A percentile compares a stretch with the other conserved stretches of the same genome.
phyloP scores from a whole-genome alignment of 2,888 invertebrate species.

The Heteromyza rotundicornis region DNA sequence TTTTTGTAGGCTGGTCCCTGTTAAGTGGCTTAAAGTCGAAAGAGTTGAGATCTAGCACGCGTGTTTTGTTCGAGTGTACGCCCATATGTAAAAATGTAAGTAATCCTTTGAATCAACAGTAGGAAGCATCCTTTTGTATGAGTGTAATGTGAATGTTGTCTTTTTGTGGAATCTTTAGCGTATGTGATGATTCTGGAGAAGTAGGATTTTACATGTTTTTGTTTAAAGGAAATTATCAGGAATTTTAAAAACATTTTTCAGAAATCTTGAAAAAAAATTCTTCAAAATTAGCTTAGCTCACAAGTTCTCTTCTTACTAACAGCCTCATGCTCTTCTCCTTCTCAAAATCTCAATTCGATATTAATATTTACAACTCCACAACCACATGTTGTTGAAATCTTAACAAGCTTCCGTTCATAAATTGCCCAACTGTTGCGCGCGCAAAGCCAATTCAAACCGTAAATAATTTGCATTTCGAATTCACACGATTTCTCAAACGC shows the following conservation, averaged over 20 bases:
- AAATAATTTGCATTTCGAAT: not conserved
- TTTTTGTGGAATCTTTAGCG: constrained; percentile 9
- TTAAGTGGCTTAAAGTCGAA: constrained; percentile 31
- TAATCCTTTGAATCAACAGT: constrained; percentile 9
- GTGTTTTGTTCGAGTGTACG: constrained; percentile 12
- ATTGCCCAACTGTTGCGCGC: constrained; percentile 3
- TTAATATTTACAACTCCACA: not conserved
- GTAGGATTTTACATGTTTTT: too few relatives aligned
- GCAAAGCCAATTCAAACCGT: not conserved
- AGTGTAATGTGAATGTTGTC: constrained; percentile 1
- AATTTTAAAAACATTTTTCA: too few relatives aligned
- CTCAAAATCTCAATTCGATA: too few relatives aligned
- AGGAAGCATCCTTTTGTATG: not conserved
- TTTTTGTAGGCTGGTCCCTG: constrained; percentile 18
- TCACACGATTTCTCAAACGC: not conserved
- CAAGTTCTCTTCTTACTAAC: too few relatives aligned
- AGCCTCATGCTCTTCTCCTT: too few relatives aligned
- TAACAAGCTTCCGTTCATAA: constrained; percentile 13
- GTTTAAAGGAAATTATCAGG: constrained; percentile 6
- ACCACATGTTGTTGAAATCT: constrained; percentile 1
- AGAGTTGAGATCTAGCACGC: constrained; percentile 29
- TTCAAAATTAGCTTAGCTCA: too few relatives aligned
- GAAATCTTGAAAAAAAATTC: too few relatives aligned
- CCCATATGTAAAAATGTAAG: constrained; percentile 22
- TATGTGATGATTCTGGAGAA: not conserved